These are phyloP conservation scores for Coluber constrictor DNA, from an alignment of 2,797 vertebrate species.

Conservation along the genomic window DNA sequence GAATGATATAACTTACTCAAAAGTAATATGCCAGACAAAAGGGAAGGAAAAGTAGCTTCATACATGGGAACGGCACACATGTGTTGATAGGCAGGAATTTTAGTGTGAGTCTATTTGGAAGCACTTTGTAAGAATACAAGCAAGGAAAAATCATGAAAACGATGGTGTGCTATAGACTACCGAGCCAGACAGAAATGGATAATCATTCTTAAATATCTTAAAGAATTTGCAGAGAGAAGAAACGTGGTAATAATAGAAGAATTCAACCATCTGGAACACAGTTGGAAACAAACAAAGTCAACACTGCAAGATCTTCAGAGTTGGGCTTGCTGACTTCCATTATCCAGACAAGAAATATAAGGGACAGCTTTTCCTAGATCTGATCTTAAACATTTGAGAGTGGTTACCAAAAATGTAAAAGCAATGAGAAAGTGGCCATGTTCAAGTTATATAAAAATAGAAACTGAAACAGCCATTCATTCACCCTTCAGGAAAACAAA, in stretches of 20 bases:
- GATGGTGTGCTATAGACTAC: neutral
- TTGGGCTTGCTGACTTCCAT: neutral
- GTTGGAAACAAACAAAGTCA: neutral
- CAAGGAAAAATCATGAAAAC: neutral
- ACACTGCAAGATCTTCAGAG: neutral
- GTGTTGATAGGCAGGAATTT: neutral
- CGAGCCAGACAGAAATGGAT: neutral
- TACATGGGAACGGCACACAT: neutral
- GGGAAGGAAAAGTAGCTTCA: neutral
- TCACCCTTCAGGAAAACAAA: neutral
- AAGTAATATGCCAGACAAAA: neutral
- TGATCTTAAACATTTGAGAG: neutral
- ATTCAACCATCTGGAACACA: neutral
- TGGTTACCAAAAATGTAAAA: neutral
- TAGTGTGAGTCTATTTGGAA: neutral
- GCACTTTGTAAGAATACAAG: neutral
- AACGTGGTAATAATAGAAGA: neutral
- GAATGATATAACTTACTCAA: neutral
- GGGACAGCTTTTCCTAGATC: neutral
- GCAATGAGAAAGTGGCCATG: neutral
- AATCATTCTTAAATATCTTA: neutral
- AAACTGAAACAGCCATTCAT: neutral
- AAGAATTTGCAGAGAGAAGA: neutral
- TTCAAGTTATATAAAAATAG: neutral
- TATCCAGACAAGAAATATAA: neutral